Evolutionary conservation across 2,888 invertebrate genomes (phyloP), one percentile per base, ranked within the genome.

Genomic region (Drosophila austrosaltans): DNA sequence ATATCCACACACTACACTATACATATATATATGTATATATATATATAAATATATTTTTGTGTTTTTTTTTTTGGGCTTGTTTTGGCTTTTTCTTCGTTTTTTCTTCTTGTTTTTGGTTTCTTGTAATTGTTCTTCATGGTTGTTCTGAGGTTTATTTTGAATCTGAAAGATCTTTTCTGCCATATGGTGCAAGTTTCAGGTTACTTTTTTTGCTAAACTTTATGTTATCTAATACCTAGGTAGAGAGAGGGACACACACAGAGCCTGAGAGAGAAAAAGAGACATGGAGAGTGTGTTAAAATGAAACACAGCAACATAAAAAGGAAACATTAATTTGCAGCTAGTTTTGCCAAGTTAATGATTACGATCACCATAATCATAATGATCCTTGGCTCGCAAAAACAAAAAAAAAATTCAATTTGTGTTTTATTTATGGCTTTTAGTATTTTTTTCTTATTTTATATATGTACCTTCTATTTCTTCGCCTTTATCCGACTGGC

Each of bases 41-140:
- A 16, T 20, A 36, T 39, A 59, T 53, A 63, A 3, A 36, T 22
- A 30, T 22, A 58, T 66, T 53, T 64, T 56, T 60, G 62, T 54
- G 2, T 40, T 20, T 58, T 60, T 20, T 58, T 60, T 57, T 48
- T 68, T 70, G 68, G 68, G 72, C 78, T 76, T 80, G 81, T 80
- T 81, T 78, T 71, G 77, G 75, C 61, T 75, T 80, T 48, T 20
- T 44, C 44, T 48, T 48, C 22, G 3, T 22, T 48, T 48, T 8
- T 73, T 78, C 65, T 69, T 76, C 81, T 78, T 66, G 56, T 80
- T 78, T 82, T 80, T 82, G 76, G 76, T 78, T 81, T 82, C 68
- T 54, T 76, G 78, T 78, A 81, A 81, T 81, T 81, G 81, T 78
- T 80, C 66, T 74, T 72, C 71, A 67, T 73, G 73, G 67, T 73